phyloP scores from a whole-genome alignment of 2,888 invertebrate species.

The Pherbina coryleti region DNA sequence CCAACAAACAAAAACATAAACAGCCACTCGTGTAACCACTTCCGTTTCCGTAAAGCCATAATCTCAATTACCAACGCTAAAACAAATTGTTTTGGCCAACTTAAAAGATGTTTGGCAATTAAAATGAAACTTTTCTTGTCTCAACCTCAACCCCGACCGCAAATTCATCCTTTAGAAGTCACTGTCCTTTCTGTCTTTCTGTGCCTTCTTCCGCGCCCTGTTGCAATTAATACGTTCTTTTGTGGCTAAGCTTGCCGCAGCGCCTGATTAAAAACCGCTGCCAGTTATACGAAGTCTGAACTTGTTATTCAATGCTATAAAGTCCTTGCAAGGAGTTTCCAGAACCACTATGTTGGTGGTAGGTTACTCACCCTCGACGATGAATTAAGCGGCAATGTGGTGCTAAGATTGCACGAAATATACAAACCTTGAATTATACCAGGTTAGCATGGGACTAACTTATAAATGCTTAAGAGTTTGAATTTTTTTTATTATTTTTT shows the following conservation, averaged over 20 bases:
- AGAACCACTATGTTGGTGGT: conserved; percentile 7
- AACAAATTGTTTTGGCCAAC: conserved; percentile 59
- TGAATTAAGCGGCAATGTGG: conserved; percentile 41
- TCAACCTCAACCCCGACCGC: conserved; percentile 26
- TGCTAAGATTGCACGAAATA: not conserved
- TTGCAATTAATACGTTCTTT: conserved; percentile 59
- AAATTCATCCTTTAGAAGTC: conserved; percentile 22
- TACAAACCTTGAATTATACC: not conserved
- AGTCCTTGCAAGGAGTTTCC: not conserved
- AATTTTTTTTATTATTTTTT: not conserved
- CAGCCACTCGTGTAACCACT: not conserved
- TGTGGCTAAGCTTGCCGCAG: conserved; percentile 47
- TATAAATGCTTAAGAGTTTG: not conserved
- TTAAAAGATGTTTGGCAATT: conserved; percentile 59
- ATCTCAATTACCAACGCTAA: conserved; percentile 57
- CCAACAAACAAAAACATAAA: not conserved
- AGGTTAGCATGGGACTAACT: not conserved
- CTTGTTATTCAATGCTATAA: not conserved
- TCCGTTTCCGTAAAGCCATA: conserved; percentile 46
- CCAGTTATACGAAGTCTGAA: not conserved
- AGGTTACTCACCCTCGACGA: conserved; percentile 41
- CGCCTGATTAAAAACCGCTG: conserved; percentile 22
- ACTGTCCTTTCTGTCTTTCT: not conserved
- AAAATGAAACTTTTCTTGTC: conserved; percentile 51
- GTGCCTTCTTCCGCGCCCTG: conserved; percentile 48